Conservation (phyloP, 2,888 invertebrate genomes). For the Zaprionus lineosus region DNA sequence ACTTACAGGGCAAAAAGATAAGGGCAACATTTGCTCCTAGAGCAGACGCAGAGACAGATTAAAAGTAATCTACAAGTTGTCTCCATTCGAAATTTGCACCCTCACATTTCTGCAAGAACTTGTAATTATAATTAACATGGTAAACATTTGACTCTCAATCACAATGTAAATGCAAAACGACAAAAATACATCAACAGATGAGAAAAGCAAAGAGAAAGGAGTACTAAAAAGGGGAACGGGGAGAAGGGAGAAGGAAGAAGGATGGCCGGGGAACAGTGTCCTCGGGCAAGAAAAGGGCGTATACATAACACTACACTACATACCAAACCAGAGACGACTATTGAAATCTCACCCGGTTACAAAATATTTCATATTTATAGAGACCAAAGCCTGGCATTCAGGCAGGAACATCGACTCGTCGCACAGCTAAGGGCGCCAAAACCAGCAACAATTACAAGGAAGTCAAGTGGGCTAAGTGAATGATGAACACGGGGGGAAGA, state of each 20-base stretch:
- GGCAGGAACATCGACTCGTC: background rate
- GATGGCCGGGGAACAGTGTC: no score
- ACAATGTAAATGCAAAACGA: constrained; percentile 33
- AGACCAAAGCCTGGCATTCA: background rate
- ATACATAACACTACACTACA: constrained; percentile 22
- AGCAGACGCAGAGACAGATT: no score
- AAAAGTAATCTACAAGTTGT: background rate
- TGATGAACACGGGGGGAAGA: background rate
- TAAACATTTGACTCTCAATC: constrained; percentile 47
- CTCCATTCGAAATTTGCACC: constrained; percentile 17
- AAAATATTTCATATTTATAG: constrained; percentile 43
- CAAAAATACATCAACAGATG: background rate
- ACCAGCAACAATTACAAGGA: constrained; percentile 38
- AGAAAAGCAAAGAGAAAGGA: background rate
- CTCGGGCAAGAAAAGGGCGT: constrained; percentile 37
- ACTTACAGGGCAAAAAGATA: no score
- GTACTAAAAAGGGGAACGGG: background rate
- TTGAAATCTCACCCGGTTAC: constrained; percentile 34
- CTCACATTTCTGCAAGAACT: constrained; percentile 16
- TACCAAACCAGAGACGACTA: constrained; percentile 30
- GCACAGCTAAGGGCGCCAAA: constrained; percentile 18
- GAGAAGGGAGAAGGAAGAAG: background rate
- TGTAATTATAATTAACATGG: constrained; percentile 63
- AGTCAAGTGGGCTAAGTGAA: background rate
- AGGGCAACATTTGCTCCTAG: no score